phyloP scores from a whole-genome alignment of 1,140 invertebrate genomes.

The Bombus impatiens region DNA sequence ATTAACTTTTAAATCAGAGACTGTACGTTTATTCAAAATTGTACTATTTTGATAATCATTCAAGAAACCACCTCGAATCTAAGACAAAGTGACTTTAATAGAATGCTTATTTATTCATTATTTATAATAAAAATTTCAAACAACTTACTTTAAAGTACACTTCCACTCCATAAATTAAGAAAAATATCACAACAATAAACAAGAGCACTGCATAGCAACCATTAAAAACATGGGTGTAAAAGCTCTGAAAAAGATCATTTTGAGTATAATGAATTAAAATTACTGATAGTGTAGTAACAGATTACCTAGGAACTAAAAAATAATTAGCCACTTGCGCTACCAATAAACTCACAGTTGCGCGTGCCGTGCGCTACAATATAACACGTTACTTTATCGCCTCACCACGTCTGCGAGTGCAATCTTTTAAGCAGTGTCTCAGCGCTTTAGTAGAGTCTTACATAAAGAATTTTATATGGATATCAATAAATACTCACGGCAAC shows the following conservation, averaged over 20 bases:
- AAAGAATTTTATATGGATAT: too few relatives aligned
- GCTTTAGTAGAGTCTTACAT: too few relatives aligned
- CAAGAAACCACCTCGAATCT: slow-evolving; percentile 87
- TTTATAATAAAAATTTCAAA: slow-evolving; percentile 30
- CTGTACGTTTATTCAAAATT: slow-evolving; percentile 81
- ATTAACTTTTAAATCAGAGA: slow-evolving; percentile 65
- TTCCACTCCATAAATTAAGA: slow-evolving; percentile 97
- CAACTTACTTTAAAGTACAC: slow-evolving; percentile 94
- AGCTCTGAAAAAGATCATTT: slow-evolving; percentile 83
- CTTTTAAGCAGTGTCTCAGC: too few relatives aligned
- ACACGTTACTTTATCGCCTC: too few relatives aligned
- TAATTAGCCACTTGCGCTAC: not conserved
- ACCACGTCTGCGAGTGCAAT: too few relatives aligned
- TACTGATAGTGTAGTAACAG: not conserved
- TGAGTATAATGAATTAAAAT: not conserved
- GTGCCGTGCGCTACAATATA: too few relatives aligned
- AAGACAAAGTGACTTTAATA: slow-evolving; percentile 15
- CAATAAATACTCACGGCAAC: too few relatives aligned
- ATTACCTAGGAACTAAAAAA: not conserved
- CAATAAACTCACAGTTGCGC: too few relatives aligned
- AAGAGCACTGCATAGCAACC: slow-evolving; percentile 95
- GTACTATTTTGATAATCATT: slow-evolving; percentile 84
- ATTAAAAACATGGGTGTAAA: slow-evolving; percentile 93
- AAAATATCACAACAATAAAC: slow-evolving; percentile 95
- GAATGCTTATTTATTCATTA: not conserved